Evolutionary conservation across 2,113 vertebrate genomes (phyloP).

Genomic region (Haliaeetus leucogaster): DNA sequence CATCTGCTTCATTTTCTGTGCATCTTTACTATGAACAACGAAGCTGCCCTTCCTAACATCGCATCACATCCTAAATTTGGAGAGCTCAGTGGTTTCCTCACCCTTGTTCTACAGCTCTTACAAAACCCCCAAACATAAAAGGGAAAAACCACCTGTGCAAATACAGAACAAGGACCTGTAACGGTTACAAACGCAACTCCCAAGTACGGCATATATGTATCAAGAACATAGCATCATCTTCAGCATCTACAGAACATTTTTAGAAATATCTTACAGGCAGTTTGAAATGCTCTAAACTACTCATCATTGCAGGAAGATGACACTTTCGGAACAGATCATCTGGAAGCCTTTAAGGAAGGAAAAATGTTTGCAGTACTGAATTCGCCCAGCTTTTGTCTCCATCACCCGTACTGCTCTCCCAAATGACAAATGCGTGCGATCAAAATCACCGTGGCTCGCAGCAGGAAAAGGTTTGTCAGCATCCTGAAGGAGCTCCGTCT

Average conservation of each 20-base stretch:
- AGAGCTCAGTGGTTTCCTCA: background rate
- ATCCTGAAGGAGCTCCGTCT: background rate
- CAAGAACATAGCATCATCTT: background rate
- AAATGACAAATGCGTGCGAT: background rate
- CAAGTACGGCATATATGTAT: fast-evolving
- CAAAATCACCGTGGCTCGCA: background rate
- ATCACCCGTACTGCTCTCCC: background rate
- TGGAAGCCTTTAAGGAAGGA: background rate
- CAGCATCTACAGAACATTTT: background rate
- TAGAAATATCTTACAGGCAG: background rate
- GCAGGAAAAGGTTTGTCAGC: background rate
- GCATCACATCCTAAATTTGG: background rate
- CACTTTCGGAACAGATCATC: background rate
- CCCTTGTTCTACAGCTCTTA: background rate
- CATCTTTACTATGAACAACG: fast-evolving
- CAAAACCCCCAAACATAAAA: background rate
- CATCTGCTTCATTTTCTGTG: background rate
- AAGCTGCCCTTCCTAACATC: background rate
- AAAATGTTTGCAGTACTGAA: background rate
- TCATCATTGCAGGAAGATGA: background rate
- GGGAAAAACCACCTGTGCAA: background rate
- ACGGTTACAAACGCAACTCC: background rate
- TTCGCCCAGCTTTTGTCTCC: background rate
- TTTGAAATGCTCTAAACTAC: background rate
- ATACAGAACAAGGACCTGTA: background rate